These are phyloP conservation scores for Tetrax tetrax DNA, from an alignment of 2,113 vertebrate species.

Conservation along the genomic window DNA sequence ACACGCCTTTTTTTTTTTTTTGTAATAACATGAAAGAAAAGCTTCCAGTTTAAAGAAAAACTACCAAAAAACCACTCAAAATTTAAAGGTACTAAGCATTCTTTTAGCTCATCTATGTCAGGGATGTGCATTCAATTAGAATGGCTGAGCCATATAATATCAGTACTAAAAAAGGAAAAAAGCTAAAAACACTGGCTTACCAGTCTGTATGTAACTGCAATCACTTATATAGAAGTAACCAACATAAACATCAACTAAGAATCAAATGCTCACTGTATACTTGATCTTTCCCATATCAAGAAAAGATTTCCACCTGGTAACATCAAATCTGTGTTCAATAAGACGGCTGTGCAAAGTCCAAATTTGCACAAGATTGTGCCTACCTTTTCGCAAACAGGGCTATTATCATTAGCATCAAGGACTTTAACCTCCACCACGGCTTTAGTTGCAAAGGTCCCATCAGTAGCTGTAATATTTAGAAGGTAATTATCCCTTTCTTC, in stretches of 20 bases:
- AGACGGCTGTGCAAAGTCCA: background rate
- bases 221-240: background rate
- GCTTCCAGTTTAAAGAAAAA: background rate
- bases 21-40: background rate
- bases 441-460: conserved; percentile 91
- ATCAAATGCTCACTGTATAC: background rate
- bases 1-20: background rate
- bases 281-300: background rate
- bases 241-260: background rate
- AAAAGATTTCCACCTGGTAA: background rate
- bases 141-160: background rate
- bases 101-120: background rate
- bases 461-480: conserved; percentile 94
- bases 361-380: background rate
- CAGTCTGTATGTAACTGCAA: background rate
- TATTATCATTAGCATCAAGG: conserved; percentile 97
- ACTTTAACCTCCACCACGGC: conserved; percentile 96
- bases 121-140: background rate
- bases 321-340: background rate
- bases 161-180: background rate
- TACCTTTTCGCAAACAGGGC: conserved; percentile 94
- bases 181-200: background rate
- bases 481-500: conserved; percentile 94
- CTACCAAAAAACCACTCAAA: background rate
- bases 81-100: background rate